Evolutionary conservation across 2,888 invertebrate genomes (phyloP), one percentile per base, ranked within the genome.

Genomic region (Cotesia congregata): DNA sequence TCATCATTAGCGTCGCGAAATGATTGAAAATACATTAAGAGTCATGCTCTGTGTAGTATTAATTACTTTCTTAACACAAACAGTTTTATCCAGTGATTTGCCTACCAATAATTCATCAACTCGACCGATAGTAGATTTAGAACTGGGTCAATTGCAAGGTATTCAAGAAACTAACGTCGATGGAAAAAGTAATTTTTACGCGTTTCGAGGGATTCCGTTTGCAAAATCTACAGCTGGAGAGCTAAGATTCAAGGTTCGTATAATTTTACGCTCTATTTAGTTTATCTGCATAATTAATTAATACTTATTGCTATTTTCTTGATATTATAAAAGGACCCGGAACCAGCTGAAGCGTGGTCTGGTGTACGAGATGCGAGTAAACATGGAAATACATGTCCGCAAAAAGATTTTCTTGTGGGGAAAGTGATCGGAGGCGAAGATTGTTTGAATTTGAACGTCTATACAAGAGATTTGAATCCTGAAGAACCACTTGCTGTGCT

Each of bases 301-400:
- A 30, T 30, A 3, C 30, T 30, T 30, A 3, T 30, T 30, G 30
- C 30, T 30, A 30, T 30, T 30, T 30, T 30, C 30, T 30, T 30
- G 30, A 30, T 3, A 30, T 30, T 30, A 30, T 30, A 17, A 41
- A 41, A 88, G 88, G 87, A 88, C 78, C 85, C 88, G 0, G 59
- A 76, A 20, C 84, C 86, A 0, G 40, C 78, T 0, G 83, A 84
- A 61, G 41, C 83, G 78, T 88, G 88, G 88, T 71, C 71, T 1
- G 84, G 82, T 0, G 72, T 84, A 2, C 80, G 81, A 17, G 82
- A 88, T 3, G 86, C 87, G 0, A 73, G 78, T 0, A 73, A 84
- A 7, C 83, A 80, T 17, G 85, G 87, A 5, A 60, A 75, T 1
- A 86, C 87, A 12, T 50, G 50, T 50, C 9, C 50, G 50, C 50